Percentiles rank a stretch among this genome's conserved stretches.
Conservation (phyloP, 2,113 vertebrate species). For the Psammodynastes pulverulentus region DNA sequence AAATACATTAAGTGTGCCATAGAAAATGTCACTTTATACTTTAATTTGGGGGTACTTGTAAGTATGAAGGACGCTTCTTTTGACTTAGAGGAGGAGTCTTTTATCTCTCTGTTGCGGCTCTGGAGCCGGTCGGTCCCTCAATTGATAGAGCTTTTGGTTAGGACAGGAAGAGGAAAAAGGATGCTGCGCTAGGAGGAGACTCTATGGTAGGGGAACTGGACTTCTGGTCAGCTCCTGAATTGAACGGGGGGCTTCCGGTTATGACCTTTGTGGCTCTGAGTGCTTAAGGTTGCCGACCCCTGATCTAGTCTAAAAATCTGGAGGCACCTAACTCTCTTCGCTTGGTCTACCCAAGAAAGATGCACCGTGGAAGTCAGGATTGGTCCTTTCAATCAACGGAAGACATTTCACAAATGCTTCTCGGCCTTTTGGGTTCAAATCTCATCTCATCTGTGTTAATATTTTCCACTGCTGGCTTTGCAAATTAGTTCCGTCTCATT, state of each 20-base stretch:
- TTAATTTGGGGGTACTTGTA: neutral
- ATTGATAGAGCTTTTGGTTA: too few relatives aligned
- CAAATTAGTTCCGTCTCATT: neutral
- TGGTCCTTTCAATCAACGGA: neutral
- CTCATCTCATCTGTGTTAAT: neutral
- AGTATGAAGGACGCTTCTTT: neutral
- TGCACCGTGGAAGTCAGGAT: neutral
- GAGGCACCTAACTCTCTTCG: neutral
- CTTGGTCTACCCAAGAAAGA: neutral
- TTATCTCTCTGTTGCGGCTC: too few relatives aligned
- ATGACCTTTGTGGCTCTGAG: too few relatives aligned
- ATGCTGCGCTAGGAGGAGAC: too few relatives aligned
- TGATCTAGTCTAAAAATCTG: neutral
- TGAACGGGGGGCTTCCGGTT: too few relatives aligned
- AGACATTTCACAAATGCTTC: neutral
- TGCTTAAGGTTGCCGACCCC: too few relatives aligned
- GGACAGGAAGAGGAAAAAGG: too few relatives aligned
- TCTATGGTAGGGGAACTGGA: too few relatives aligned
- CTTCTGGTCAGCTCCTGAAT: too few relatives aligned
- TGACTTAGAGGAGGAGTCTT: too few relatives aligned
- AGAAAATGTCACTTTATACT: neutral
- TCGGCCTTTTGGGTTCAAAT: neutral
- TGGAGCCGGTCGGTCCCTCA: too few relatives aligned
- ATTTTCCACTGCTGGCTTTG: neutral
- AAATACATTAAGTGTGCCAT: neutral